A percentile compares a stretch with the other conserved stretches of the same genome.
These are phyloP conservation scores for Tetragonula carbonaria DNA, from an alignment of 2,888 invertebrate species.

Conservation along the genomic window DNA sequence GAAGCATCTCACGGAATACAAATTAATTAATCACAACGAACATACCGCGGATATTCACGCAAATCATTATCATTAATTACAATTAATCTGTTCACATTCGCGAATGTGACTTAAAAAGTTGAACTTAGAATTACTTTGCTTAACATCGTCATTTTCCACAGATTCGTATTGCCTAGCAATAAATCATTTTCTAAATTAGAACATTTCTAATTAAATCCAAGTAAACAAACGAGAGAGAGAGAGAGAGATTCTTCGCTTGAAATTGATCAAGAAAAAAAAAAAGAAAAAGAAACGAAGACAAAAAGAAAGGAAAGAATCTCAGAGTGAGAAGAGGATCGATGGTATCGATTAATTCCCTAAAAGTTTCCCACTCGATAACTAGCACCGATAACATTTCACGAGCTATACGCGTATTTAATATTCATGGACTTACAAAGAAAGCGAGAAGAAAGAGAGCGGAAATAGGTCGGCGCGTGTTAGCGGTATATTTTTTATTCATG, in stretches of 20 bases:
- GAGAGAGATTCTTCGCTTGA: neutral
- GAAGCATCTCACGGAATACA: neutral
- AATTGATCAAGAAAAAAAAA: neutral
- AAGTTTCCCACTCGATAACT: neutral
- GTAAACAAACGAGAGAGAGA: neutral
- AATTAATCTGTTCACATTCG: no score
- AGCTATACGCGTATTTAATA: conserved; percentile 38
- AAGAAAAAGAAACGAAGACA: no score
- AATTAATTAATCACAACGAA: no score
- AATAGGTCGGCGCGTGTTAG: conserved; percentile 44
- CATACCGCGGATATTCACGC: no score
- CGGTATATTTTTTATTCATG: conserved; percentile 50
- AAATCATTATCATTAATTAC: no score
- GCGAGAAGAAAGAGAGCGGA: neutral
- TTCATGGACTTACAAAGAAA: conserved; percentile 6
- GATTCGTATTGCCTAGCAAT: neutral
- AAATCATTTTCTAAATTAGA: neutral
- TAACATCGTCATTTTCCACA: neutral
- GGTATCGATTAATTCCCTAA: neutral
- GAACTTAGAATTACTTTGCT: no score
- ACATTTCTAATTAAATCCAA: neutral
- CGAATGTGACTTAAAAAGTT: no score
- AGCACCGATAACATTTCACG: conserved; percentile 7
- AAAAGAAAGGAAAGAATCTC: no score
- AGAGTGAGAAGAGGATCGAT: neutral